Conservation (phyloP, 1,140 invertebrate species). For the Neocloeon triangulifer region DNA sequence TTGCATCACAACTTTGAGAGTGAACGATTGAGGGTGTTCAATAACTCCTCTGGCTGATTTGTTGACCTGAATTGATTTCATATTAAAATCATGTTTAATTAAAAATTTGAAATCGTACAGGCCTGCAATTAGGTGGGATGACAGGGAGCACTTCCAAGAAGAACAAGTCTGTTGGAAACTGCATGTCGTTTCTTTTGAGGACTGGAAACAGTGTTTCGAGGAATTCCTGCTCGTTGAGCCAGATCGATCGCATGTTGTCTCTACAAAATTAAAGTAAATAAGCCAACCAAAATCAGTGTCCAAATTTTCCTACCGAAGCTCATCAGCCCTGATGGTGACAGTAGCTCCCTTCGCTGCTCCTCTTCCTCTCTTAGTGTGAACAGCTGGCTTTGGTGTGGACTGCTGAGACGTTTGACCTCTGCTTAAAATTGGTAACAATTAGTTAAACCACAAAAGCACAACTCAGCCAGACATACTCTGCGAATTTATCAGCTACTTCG, state of each 20-base stretch:
- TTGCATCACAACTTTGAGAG: conserved; percentile 43
- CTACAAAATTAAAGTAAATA: conserved; percentile 18
- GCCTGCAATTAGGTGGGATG: conserved; percentile 64
- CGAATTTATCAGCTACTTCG: conserved; percentile 10
- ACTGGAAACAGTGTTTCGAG: conserved; percentile 49
- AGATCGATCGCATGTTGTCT: conserved; percentile 50
- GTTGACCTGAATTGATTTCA: conserved; percentile 20
- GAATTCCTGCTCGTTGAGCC: conserved; percentile 47
- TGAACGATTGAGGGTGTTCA: conserved; percentile 61
- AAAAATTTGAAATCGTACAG: conserved; percentile 23
- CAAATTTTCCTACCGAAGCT: neutral
- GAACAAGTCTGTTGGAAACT: conserved; percentile 65
- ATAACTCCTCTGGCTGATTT: conserved; percentile 40
- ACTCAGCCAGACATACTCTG: conserved; percentile 5
- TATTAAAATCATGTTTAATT: conserved; percentile 2
- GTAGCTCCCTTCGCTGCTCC: no score
- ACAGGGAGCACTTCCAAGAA: conserved; percentile 72
- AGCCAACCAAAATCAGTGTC: neutral
- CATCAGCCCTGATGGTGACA: neutral
- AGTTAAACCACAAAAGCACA: no score
- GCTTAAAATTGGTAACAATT: no score
- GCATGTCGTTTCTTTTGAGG: conserved; percentile 24
- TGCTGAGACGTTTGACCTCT: no score
- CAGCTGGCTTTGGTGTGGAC: no score
- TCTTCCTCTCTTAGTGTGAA: no score